Base-by-base conservation (phyloP, 1,140 invertebrate genomes). In the Wasmannia auropunctata region DNA sequence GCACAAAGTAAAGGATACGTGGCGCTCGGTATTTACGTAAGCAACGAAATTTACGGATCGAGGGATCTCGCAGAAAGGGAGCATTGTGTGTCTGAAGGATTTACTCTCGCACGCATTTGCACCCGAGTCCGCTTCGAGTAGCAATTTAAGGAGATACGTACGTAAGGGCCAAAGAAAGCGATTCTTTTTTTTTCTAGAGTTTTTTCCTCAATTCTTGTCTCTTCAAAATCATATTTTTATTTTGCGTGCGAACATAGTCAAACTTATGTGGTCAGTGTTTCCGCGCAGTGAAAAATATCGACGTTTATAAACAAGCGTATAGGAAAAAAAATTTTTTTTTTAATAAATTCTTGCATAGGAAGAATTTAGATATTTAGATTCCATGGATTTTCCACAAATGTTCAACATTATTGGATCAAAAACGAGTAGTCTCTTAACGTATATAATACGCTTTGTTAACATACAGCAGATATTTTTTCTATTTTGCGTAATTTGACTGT, bases 1-100 rank as follows among this genome's bases (percentile, higher is more conserved):
- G 51, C 79, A 60, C 67, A 74, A 83, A 83, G 79, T 83, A 83
- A 83, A 74, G 79, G 79, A 83, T 83, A 72, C 49, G 77, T 72
- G 79, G 54, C 22, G 51, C 67, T 14, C 40, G 65, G 67, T 83
- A 83, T 83, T 83, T 83, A 83, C 79, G 51, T 83, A 83, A 83
- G 79, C 69, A 83, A 74, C 51, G 28, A 83, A 83, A 83, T 83
- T 83, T 83, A 83, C 79, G 67, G 54, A 83, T 81, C 79, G 37
- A 81, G 43, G 19, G 25, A 1, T 81, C 22, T 43, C 79, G 51
- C 65, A 28, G 49, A 56, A 19, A 67, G 22, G 25, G 25, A 22
- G 51, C 37, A 83, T 83, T 83, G 79, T 83, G 28, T 34, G 19
- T 46, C 37, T 11, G 28, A 60, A 72, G 37, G 51, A 83, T 83